phyloP scores from a whole-genome alignment of 1,140 invertebrate genomes.

The Hestina assimilis region DNA sequence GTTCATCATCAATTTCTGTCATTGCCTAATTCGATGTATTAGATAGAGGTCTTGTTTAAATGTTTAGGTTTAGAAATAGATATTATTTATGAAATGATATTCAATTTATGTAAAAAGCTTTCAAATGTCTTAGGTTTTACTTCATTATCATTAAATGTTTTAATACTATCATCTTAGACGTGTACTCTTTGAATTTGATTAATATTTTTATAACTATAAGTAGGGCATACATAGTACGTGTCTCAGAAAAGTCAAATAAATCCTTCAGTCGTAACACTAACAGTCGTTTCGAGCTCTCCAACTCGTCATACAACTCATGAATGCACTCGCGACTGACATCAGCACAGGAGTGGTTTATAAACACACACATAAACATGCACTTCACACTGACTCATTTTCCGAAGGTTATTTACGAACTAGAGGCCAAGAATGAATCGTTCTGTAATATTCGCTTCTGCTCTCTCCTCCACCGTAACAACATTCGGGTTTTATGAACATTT shows the following conservation, averaged over 20 bases:
- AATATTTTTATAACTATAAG: neutral
- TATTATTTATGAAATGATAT: neutral
- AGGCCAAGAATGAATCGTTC: slow-evolving; percentile 16
- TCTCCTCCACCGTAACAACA: slow-evolving; percentile 23
- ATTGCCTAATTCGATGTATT: slow-evolving; percentile 18
- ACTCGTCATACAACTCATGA: slow-evolving; percentile 28
- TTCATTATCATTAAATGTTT: neutral
- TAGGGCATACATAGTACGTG: too few species aligned
- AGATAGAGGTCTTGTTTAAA: slow-evolving; percentile 7
- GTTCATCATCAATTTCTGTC: slow-evolving; percentile 10
- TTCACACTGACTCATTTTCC: slow-evolving; percentile 27
- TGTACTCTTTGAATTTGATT: neutral
- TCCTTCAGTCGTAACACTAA: slow-evolving; percentile 12
- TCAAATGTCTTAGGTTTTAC: neutral
- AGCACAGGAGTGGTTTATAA: slow-evolving; percentile 35
- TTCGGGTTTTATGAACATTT: slow-evolving; percentile 14
- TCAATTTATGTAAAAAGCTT: neutral
- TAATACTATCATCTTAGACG: neutral
- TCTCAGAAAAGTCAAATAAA: neutral
- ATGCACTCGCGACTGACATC: slow-evolving; percentile 28
- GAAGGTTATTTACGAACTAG: slow-evolving; percentile 16
- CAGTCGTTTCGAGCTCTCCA: slow-evolving; percentile 6
- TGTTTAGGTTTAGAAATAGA: slow-evolving; percentile 10
- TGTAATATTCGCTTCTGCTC: slow-evolving; percentile 29
- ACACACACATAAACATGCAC: slow-evolving; percentile 34